Evolutionary conservation across 2,113 vertebrate genomes (phyloP).

Genomic region (Oncorhynchus gorbuscha): DNA sequence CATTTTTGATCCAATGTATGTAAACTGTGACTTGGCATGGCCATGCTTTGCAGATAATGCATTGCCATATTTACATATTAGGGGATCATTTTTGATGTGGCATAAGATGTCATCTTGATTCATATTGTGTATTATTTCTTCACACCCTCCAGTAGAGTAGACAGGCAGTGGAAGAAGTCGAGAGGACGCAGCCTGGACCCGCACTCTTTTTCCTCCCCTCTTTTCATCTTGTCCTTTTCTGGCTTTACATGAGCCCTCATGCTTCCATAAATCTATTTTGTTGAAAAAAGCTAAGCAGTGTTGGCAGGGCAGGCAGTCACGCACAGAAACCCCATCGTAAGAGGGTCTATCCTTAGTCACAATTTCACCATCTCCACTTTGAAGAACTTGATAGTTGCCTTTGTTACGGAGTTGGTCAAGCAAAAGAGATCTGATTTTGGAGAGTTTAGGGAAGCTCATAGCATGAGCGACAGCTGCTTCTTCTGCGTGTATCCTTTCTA

Average conservation of each 20-base stretch:
- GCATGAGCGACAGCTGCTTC: conserved; percentile 63
- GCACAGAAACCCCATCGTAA: conserved; percentile 43
- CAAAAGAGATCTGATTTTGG: conserved; percentile 60
- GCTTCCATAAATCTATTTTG: conserved; percentile 65
- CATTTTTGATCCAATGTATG: conserved; percentile 70
- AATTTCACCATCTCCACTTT: conserved; percentile 52
- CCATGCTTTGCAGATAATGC: conserved; percentile 58
- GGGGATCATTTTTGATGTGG: conserved; percentile 61
- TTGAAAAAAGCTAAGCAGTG: conserved; percentile 65
- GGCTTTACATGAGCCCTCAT: conserved; percentile 60
- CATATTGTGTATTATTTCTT: conserved; percentile 69
- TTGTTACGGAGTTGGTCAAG: conserved; percentile 64
- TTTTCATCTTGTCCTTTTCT: conserved; percentile 50
- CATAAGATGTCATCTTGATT: conserved; percentile 66
- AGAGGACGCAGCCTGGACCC: conserved; percentile 27
- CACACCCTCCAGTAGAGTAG: conserved; percentile 57
- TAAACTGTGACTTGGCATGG: conserved; percentile 68
- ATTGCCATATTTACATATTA: conserved; percentile 71
- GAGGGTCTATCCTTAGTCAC: conserved; percentile 47
- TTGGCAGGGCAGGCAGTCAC: conserved; percentile 66
- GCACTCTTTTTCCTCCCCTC: conserved; percentile 24
- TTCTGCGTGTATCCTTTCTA: conserved; percentile 59
- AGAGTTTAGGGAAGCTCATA: conserved; percentile 63
- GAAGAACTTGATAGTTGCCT: conserved; percentile 60
- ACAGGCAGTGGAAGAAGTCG: conserved; percentile 51